Base-by-base conservation (phyloP, 2,113 vertebrate species). In the Rhineura floridana region DNA sequence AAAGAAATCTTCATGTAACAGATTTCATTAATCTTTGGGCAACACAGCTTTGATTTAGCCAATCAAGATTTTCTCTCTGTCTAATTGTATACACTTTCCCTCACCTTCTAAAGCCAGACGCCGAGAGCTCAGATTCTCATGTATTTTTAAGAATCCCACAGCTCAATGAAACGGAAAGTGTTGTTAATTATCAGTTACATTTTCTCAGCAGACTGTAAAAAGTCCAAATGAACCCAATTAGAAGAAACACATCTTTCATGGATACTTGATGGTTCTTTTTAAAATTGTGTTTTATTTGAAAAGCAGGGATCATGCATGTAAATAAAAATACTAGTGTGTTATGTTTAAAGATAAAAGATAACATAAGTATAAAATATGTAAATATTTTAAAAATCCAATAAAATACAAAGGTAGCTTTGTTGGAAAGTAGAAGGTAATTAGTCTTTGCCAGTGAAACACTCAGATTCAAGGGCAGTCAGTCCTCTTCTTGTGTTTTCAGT, bases 181-280 rank as follows among this genome's bases (percentile, higher is more conserved):
- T 85, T 94, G 87, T 94, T 97, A 97, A 96, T 96, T 96, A 96
- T 96, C 93, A 97, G 96, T 97, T 97, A 97, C 94, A 91, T 94
- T 95, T 96, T 94, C 89, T 94, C 81, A 85, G 91, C 91, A 92
- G 87, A 94, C 88, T 95, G 90, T 95, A 94, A 94, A 96, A 95
- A 95, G 87, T 95, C 94, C 93, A 95, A 91, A 94, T 93, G 88
- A 94, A 95, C 72, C 89, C 88, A 96, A 94, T 95, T 96, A 96
- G 70, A 87, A 91, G 90, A 90, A 95, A 93, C 48, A 70, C 42
- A 86, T 87, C 62, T 94, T 92, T 91, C 85, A 90, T 85, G 88
- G 81, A 75, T 87, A 95, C 92, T 87, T 93, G 87, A 90, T 91
- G 93, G 86, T 89, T 92, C 91, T 94, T 93, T 91, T 94, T 78